phyloP scores from a whole-genome alignment of 1,140 invertebrate species.

The Augochlora pura region DNA sequence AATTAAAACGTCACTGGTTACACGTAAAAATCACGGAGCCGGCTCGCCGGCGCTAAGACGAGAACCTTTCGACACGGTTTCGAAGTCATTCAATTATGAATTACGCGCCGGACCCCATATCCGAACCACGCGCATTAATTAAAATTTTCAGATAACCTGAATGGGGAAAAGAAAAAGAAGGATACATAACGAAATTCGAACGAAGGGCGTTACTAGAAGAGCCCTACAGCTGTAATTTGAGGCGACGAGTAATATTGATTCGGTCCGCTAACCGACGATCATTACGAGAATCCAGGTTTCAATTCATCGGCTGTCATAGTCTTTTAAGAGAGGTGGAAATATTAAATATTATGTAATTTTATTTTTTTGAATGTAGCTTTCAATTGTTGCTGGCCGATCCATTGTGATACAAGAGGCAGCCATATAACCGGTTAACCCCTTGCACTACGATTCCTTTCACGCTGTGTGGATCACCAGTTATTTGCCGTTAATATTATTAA shows the following conservation, averaged over 20 bases:
- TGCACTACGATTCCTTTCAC: no score
- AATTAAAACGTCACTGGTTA: constrained; percentile 14
- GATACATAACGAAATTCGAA: not conserved
- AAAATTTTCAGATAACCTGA: not conserved
- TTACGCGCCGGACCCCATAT: not conserved
- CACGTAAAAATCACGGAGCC: not conserved
- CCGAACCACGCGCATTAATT: not conserved
- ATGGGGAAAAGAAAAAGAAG: not conserved
- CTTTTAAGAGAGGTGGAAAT: no score
- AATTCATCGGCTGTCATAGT: no score
- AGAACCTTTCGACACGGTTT: constrained; percentile 30
- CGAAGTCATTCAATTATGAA: constrained; percentile 5
- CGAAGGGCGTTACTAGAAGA: not conserved
- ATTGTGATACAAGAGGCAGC: no score
- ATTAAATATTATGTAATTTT: no score
- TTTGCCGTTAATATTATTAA: no score
- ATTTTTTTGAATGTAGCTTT: no score
- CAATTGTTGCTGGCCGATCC: no score
- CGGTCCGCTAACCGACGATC: not conserved
- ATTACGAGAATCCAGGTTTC: not conserved
- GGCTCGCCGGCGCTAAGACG: not conserved
- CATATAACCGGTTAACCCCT: no score
- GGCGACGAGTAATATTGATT: no score
- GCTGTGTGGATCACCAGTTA: no score
- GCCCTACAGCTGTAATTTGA: not conserved